A percentile compares a stretch with the other conserved stretches of the same genome.
phyloP scores from a whole-genome alignment of 2,113 vertebrate genomes.

The Camelus bactrianus region DNA sequence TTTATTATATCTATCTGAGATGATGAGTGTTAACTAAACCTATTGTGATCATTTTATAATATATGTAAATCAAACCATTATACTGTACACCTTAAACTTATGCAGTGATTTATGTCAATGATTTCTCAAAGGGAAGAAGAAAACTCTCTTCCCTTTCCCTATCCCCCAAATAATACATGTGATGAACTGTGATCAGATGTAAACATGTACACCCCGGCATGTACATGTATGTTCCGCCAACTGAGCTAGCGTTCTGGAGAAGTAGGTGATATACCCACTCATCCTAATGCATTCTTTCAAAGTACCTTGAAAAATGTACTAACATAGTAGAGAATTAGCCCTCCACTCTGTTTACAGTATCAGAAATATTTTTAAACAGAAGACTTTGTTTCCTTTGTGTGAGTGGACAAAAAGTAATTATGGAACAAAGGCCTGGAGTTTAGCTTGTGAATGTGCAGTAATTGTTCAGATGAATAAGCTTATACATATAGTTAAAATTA shows the following conservation, averaged over 20 bases:
- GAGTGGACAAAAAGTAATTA: slow-evolving; percentile 25
- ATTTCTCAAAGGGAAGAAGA: not conserved
- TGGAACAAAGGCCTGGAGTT: slow-evolving; percentile 14
- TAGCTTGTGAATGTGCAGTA: not conserved
- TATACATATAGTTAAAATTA: slow-evolving; percentile 40
- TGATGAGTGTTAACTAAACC: not conserved
- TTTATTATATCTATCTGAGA: not conserved
- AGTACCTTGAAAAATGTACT: not conserved
- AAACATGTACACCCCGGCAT: not conserved
- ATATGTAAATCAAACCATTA: not conserved
- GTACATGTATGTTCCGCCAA: not conserved
- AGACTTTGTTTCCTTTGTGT: slow-evolving; percentile 17
- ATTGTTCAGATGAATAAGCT: not conserved
- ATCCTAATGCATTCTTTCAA: not conserved
- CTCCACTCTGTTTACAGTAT: not conserved
- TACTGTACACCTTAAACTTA: not conserved
- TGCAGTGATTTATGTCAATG: not conserved
- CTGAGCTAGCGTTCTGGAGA: not conserved
- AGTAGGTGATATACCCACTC: not conserved
- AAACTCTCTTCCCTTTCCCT: not conserved
- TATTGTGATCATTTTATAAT: not conserved
- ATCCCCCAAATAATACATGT: not conserved
- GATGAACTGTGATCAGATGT: not conserved
- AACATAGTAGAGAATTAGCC: not conserved
- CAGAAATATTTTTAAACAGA: slow-evolving; percentile 38